Evolutionary conservation across 2,797 vertebrate genomes (phyloP).

Genomic region (Philypnodon macrostomus): DNA sequence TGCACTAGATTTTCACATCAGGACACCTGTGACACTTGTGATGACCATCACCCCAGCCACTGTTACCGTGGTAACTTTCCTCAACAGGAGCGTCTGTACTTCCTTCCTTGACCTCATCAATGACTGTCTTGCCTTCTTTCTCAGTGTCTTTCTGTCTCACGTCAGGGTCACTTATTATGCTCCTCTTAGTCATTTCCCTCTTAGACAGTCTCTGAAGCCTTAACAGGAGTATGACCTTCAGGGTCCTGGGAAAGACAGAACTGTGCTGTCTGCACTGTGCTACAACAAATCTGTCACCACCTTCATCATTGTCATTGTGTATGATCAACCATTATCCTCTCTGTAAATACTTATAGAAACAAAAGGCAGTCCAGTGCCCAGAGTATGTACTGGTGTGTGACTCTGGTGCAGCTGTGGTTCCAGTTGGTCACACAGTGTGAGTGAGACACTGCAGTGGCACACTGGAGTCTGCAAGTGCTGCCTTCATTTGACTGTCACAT

Average conservation of each 20-base stretch:
- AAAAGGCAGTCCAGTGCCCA: conserved; percentile 16
- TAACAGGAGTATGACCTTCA: conserved; percentile 60
- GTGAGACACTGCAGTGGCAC: conserved; percentile 39
- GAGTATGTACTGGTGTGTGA: conserved; percentile 40
- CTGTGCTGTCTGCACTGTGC: conserved; percentile 25
- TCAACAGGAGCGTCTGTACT: conserved; percentile 49
- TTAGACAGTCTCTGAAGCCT: conserved; percentile 59
- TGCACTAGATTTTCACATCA: conserved; percentile 16
- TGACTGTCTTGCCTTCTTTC: conserved; percentile 19
- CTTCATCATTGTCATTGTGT: conserved; percentile 24
- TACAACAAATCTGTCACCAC: conserved; percentile 58
- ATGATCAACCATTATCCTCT: neutral
- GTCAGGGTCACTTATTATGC: conserved; percentile 57
- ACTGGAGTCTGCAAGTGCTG: conserved; percentile 39
- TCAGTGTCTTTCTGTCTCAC: conserved; percentile 12
- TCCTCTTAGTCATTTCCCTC: conserved; percentile 62
- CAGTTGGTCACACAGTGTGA: conserved; percentile 42
- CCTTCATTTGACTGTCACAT: conserved; percentile 63
- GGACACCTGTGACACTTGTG: conserved; percentile 50
- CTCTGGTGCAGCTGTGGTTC: conserved; percentile 68
- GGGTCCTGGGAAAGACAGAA: conserved; percentile 67
- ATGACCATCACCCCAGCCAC: conserved; percentile 26
- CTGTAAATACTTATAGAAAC: conserved; percentile 16
- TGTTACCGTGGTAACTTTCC: conserved; percentile 58
- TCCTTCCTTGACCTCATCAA: conserved; percentile 58